phyloP scores from a whole-genome alignment of 2,797 vertebrate genomes.

The Arrhamphus sclerolepis region DNA sequence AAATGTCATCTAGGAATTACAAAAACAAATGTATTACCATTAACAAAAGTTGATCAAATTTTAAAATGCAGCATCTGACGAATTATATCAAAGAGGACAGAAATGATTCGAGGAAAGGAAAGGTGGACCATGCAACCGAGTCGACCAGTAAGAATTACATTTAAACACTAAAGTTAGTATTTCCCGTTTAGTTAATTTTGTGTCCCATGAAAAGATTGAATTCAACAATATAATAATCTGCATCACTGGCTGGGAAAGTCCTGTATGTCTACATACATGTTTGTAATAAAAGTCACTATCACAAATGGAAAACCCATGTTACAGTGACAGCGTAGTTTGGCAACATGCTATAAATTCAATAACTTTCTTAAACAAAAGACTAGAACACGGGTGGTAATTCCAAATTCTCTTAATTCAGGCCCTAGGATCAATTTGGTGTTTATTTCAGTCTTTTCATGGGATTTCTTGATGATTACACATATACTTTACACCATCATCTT shows the following conservation, averaged over 20 bases:
- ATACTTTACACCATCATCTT: neutral
- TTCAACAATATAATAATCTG: neutral
- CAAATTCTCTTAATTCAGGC: no score
- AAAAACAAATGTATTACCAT: conserved; percentile 20
- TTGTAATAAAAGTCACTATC: no score
- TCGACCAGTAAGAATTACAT: neutral
- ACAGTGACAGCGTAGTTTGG: no score
- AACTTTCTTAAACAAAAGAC: no score
- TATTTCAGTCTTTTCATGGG: conserved; percentile 19
- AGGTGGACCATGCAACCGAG: neutral
- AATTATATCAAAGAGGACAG: neutral
- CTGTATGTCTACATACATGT: no score
- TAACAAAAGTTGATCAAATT: neutral
- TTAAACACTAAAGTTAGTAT: neutral
- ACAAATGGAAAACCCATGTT: no score
- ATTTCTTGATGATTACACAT: conserved; percentile 20
- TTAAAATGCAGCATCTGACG: neutral
- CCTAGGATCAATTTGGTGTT: neutral
- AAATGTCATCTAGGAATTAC: conserved; percentile 75
- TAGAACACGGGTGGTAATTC: no score
- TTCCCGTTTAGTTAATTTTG: neutral
- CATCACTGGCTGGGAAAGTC: neutral
- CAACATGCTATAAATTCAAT: no score
- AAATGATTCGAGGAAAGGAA: neutral
- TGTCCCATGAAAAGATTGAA: conserved; percentile 16